Evolutionary conservation across 2,888 invertebrate species (phyloP), one percentile per base, ranked within the genome.

Genomic region (Drosophila hawaiiensis): DNA sequence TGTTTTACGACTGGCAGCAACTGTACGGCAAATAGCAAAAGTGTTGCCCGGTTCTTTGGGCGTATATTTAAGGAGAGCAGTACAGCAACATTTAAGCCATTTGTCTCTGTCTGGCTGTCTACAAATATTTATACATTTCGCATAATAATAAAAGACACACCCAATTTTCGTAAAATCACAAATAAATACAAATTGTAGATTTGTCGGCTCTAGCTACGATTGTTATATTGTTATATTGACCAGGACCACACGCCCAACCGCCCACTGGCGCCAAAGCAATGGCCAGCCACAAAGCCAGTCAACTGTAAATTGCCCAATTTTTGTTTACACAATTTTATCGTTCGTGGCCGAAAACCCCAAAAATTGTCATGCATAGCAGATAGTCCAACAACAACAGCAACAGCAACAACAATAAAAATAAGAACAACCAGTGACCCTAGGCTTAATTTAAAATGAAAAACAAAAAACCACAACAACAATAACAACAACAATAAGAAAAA

Each of bases 291-390:
- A 90, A 91, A 90, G 81, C 91, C 88, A 90, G 86, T 90, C 91
- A 81, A 90, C 91, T 91, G 91, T 68, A 88, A 91, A 90, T 86
- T 91, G 87, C 75, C 78, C 79, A 87, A 88, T 89, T 80, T 76
- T 82, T 80, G 88, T 91, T 91, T 91, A 85, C 91, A 82, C 83
- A 90, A 73, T 81, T 85, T 83, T 75, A 80, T 80, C 65, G 69
- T 67, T 72, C 37, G 63, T 64, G 64, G 69, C 54, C 54, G 58
- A 68, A 70, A 54, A 56, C 49, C 73, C 60, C 63, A 73, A 64
- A 83, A 76, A 79, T 82, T 78, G 81, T 76, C 73, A 82, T 82
- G 83, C 83, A 76, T 71, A 73, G 73, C 83, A 79, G 78, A 28
- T 52, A 68, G 54, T 56, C 37, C 49, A 70, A 61, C 70, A 68